Evolutionary conservation across 37 sponge, comb jelly and placozoan genomes (phyloP).

Genomic region (Eunapius fragilis): DNA sequence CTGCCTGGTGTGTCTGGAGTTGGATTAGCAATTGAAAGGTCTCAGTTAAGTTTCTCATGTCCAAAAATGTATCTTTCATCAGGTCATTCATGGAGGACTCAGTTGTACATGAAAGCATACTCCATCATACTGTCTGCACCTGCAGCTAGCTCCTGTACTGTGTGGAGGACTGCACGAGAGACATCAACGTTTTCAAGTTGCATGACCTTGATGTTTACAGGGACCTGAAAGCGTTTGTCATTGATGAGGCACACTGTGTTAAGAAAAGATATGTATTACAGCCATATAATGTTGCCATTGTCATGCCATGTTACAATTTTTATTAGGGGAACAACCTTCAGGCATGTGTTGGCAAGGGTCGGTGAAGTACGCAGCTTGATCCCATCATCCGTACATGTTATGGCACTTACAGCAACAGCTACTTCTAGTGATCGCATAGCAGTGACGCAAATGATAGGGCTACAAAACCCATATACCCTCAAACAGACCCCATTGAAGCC

Average conservation of each 20-base stretch:
- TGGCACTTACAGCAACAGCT: slow-evolving; percentile 51
- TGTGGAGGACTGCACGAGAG: too few relatives aligned
- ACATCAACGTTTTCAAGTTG: too few relatives aligned
- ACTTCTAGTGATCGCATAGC: background rate
- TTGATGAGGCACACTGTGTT: slow-evolving; percentile 47
- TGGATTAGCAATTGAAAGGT: too few relatives aligned
- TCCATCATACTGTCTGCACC: too few relatives aligned
- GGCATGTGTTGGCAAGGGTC: background rate
- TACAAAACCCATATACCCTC: slow-evolving; percentile 6
- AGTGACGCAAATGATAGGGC: slow-evolving; percentile 20
- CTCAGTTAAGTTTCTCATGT: too few relatives aligned
- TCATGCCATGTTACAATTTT: background rate
- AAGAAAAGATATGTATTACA: slow-evolving; percentile 35
- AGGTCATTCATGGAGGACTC: too few relatives aligned
- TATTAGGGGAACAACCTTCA: slow-evolving; percentile 27
- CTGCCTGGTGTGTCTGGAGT: too few relatives aligned
- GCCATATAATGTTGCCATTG: background rate
- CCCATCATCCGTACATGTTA: background rate
- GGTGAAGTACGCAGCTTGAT: slow-evolving; percentile 42
- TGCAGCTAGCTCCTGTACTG: too few relatives aligned
- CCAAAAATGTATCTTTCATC: too few relatives aligned
- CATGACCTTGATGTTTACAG: too few relatives aligned
- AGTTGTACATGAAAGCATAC: too few relatives aligned
- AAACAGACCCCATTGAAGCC: background rate
- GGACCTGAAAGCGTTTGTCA: slow-evolving; percentile 26